Conservation (phyloP, 2,888 invertebrate species). For the Oscheius myriophilus region DNA sequence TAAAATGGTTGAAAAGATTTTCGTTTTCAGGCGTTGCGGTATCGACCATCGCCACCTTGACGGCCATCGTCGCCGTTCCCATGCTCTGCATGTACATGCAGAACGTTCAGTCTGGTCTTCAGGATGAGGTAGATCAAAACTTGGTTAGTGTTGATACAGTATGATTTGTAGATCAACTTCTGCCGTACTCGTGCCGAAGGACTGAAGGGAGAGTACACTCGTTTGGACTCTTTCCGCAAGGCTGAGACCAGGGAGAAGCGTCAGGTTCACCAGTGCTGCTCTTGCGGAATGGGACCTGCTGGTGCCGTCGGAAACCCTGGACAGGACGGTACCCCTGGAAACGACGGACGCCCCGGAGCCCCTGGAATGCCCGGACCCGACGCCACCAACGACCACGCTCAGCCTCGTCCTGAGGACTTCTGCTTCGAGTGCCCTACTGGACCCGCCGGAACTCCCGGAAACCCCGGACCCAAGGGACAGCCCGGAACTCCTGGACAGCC, state of each 20-base stretch:
- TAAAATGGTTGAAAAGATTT: too few relatives aligned
- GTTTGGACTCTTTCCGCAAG: constrained; percentile 42
- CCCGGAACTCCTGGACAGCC: constrained; percentile 43
- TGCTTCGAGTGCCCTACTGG: constrained; percentile 59
- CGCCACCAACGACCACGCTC: constrained; percentile 51
- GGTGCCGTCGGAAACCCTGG: constrained; percentile 44
- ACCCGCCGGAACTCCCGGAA: constrained; percentile 60
- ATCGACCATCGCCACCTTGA: constrained; percentile 54
- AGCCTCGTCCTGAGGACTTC: constrained; percentile 54
- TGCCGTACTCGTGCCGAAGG: constrained; percentile 57
- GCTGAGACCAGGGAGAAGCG: constrained; percentile 49
- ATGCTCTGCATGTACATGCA: constrained; percentile 61
- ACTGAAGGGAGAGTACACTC: constrained; percentile 57
- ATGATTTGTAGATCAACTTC: constrained; percentile 54
- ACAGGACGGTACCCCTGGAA: constrained; percentile 51
- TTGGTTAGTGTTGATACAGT: not conserved
- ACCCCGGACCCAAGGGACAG: constrained; percentile 60
- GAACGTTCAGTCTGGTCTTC: constrained; percentile 61
- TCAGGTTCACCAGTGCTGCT: constrained; percentile 57
- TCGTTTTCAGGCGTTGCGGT: constrained; percentile 47
- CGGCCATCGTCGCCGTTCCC: constrained; percentile 53
- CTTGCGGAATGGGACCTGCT: constrained; percentile 54
- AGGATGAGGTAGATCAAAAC: constrained; percentile 44
- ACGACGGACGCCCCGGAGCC: constrained; percentile 49
- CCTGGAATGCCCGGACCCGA: constrained; percentile 59